Base-by-base conservation (phyloP, 64 coral and sea anemone genomes). In the Montipora foliosa region DNA sequence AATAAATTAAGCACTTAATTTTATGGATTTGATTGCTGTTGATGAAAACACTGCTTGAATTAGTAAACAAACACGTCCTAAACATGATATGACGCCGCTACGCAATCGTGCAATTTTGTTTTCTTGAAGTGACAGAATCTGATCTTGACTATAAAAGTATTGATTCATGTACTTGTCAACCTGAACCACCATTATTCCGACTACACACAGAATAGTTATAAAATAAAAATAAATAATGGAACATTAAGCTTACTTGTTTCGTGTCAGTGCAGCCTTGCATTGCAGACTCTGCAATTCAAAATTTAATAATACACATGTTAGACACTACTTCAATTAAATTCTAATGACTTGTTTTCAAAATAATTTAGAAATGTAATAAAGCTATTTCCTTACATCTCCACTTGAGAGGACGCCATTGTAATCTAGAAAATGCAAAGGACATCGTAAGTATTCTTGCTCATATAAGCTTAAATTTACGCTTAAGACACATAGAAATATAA, bases 111-210 rank as follows among this genome's bases (percentile, higher is more conserved):
- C 67, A 70, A 70, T 55, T 55, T 55, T 19, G 5, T 10, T 4
- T 70, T 70, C n/a, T 70, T 70, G n/a, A 70, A 70, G 8, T 70
- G 67, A 70, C 12, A 70, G 17, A 70, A 70, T 70, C 67, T 70
- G 12, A 70, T 70, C n/a, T 16, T 70, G 9, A 16, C 67, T 70
- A 19, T 37, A 37, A 37, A 70, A 70, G 67, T 21, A 70, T 70
- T 16, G 12, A 70, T 16, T 70, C 17, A 20, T 70, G 17, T 70
- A 70, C 10, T 55, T 7, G 5, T 7, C 10, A 10, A 14, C 67
- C 67, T 70, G n/a, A 70, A 70, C 67, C 12, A 21, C 67, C 67
- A 16, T 70, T 70, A 1, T 21, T 16, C 13, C 14, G 67, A 70
- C 67, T 17, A 70, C 17, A 16, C 8, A 70, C 67, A 70, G 67